These are phyloP conservation scores for Microvelia longipes DNA, from an alignment of 1,140 invertebrate species.

Conservation along the genomic window DNA sequence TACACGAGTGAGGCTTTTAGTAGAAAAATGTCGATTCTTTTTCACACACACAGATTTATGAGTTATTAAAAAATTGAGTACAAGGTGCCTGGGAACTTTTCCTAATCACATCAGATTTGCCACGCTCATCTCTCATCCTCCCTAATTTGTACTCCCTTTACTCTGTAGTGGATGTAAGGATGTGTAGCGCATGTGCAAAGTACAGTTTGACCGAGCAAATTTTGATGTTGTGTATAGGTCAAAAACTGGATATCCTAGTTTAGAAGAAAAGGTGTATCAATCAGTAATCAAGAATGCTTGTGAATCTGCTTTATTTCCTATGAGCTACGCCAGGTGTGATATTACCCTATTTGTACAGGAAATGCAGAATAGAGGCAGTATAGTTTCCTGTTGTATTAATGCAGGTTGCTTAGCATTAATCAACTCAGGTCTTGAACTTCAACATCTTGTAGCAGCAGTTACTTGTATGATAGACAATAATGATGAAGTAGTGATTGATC, in stretches of 20 bases:
- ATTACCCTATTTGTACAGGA: slow-evolving; percentile 71
- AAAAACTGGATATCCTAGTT: slow-evolving; percentile 57
- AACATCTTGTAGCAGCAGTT: slow-evolving; percentile 59
- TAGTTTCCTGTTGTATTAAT: slow-evolving; percentile 74
- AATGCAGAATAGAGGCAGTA: slow-evolving; percentile 66
- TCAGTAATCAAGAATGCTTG: slow-evolving; percentile 55
- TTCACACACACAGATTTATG: too few relatives aligned
- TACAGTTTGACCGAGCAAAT: slow-evolving; percentile 58
- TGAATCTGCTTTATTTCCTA: slow-evolving; percentile 49
- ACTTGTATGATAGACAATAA: slow-evolving; percentile 48
- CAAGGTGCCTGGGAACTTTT: too few relatives aligned
- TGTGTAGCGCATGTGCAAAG: too few relatives aligned
- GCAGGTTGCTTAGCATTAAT: slow-evolving; percentile 61
- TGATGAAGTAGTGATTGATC: slow-evolving; percentile 50
- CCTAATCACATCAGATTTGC: too few relatives aligned
- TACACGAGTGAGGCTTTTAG: too few relatives aligned
- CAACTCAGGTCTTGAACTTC: slow-evolving; percentile 63
- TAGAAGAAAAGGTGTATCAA: slow-evolving; percentile 57
- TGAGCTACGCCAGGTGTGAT: slow-evolving; percentile 57
- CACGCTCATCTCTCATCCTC: too few relatives aligned
- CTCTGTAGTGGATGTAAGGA: too few relatives aligned
- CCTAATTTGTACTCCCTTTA: too few relatives aligned
- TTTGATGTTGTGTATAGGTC: slow-evolving; percentile 62
- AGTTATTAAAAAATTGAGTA: too few relatives aligned
- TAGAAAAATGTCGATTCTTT: too few relatives aligned